A percentile compares a stretch with the other conserved stretches of the same genome.
These are phyloP conservation scores for Teleogryllus occipitalis DNA, from an alignment of 1,140 invertebrate genomes.

Conservation along the genomic window DNA sequence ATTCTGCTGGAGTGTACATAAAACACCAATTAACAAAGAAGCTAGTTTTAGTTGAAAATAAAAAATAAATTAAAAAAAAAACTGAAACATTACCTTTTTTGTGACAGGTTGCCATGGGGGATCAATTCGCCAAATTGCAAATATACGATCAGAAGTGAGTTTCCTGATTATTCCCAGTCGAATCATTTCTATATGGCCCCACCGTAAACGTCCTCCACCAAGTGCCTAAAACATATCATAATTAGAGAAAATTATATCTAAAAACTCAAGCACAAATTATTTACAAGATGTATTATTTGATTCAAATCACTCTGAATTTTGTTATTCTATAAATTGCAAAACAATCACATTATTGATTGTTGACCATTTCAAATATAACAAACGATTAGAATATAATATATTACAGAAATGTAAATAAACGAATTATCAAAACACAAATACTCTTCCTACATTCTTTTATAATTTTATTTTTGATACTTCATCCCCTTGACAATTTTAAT, in stretches of 20 bases:
- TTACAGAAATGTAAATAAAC: too few relatives aligned
- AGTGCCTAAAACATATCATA: slow-evolving; percentile 50
- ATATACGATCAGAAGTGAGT: slow-evolving; percentile 70
- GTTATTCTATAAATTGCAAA: too few relatives aligned
- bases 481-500: too few relatives aligned
- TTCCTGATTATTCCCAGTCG: slow-evolving; percentile 64
- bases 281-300: not conserved
- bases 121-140: slow-evolving; percentile 92
- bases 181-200: slow-evolving; percentile 82
- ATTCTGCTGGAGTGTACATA: not conserved
- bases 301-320: not conserved
- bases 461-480: too few relatives aligned
- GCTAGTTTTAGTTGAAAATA: not conserved
- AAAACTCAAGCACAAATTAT: not conserved
- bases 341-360: too few relatives aligned
- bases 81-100: slow-evolving; percentile 53
- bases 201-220: slow-evolving; percentile 70
- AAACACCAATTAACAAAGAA: not conserved
- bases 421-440: too few relatives aligned
- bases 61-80: not conserved
- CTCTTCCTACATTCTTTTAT: too few relatives aligned
- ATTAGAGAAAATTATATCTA: not conserved
- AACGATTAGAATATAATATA: too few relatives aligned
- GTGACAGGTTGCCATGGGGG: slow-evolving; percentile 91
- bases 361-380: too few relatives aligned